Evolutionary conservation across 2,113 vertebrate species (phyloP), one percentile per base, ranked within the genome.

Genomic region (Calypte anna): DNA sequence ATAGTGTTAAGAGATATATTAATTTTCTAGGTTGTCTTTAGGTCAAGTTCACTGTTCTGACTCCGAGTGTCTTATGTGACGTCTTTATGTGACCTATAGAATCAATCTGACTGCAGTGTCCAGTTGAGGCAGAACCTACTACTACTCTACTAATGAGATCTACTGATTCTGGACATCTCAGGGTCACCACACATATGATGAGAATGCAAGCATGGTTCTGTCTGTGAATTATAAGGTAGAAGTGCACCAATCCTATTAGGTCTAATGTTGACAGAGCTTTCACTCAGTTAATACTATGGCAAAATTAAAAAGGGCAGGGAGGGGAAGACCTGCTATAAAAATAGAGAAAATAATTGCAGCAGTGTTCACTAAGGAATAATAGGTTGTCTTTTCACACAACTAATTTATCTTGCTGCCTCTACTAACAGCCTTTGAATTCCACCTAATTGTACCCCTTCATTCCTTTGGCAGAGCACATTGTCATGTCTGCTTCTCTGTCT

Each of bases 391-490:
- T 95, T 93, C 86, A 84, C 53, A 43, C 44, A 21, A 40, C 59
- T 94, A 90, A 94, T 93, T 88, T 96, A 16, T 85, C 48, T 94
- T 90, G 30, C 85, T 94, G n/a, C 79, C 68, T 93, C 48, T 81
- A 10, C 63, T 81, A 81, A 86, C 72, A 96, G 82, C 30, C 50
- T 91, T 82, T 82, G 82, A 78, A 88, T 88, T 68, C 76, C 78
- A 87, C 38, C 50, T 91, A 91, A 95, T 93, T 93, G 82, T 57
- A 88, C 15, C 48, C 36, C 76, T 88, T 66, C 1, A 0, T 31
- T 95, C 61, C 50, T 95, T 64, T 94, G 64, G 72, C 91, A 84
- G 64, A 88, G 74, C 50, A 54, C 63, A 16, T 36, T 91, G 78
- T 75, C 85, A 51, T 4, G 5, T 86, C 82, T 81, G 76, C 73